Evolutionary conservation across 1,140 invertebrate genomes (phyloP), one percentile per base, ranked within the genome.

Genomic region (Scylla paramamosain): DNA sequence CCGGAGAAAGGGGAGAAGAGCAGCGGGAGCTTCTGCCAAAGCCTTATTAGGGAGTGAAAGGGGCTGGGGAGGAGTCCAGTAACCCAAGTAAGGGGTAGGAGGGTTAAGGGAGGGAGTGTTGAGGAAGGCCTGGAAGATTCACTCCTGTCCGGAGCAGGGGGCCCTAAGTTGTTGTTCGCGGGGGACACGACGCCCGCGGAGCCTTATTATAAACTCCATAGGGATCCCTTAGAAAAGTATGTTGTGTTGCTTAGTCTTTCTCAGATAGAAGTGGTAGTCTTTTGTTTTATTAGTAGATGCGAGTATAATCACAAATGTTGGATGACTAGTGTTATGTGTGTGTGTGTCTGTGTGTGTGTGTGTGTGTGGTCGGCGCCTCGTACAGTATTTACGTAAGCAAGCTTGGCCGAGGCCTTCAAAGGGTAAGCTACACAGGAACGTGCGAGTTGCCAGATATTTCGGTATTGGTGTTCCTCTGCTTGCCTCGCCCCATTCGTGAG

Each of bases 291-390:
- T 39, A 39, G 39, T 39, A 39, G 39, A 6, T 39, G 39, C 6
- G 39, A 39, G 39, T 39, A 39, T 39, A 39, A 39, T 39, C 39
- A 39, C 39, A 39, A 39, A 39, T 39, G 39, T 39, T 39, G 39
- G 39, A 39, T 39, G 39, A 6, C 39, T 39, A 39, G 39, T 39
- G 20, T 0, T 82, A 8, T 28, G 28, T 82, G 77, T 82, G 77
- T 82, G 77, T 82, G 77, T 82, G 77, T 82, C 20, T 82, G 77
- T 82, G 77, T 82, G 77, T 82, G 77, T 82, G 77, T 82, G 77
- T 82, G 77, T 82, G 77, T 82, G 77, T 82, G 77, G 77, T 82
- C 10, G 20, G 2, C 28, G 77, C 28, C 20, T 82, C 3, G 1
- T 20, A 25, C 20, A 3, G 7, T 8, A 28, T 82, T 20, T 82